Conservation (phyloP, 2,888 invertebrate genomes). For the Julus scandinavius region DNA sequence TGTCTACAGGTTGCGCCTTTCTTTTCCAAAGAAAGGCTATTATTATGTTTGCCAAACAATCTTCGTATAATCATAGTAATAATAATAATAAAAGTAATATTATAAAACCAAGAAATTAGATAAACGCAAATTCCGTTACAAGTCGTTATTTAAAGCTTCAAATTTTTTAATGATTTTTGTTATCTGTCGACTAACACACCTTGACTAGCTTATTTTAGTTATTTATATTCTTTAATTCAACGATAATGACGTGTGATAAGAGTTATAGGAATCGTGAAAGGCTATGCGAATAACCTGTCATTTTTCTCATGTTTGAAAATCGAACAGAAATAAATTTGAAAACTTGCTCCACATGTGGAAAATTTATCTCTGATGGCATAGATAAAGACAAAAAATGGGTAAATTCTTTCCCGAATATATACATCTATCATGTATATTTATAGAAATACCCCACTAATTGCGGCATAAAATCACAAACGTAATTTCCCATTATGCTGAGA, state of each 20-base stretch:
- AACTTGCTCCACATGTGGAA: background rate
- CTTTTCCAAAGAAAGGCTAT: background rate
- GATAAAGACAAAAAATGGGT: background rate
- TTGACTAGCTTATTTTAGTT: conserved; percentile 1
- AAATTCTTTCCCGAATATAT: background rate
- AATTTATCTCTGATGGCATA: background rate
- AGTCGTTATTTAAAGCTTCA: conserved; percentile 33
- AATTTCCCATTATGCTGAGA: background rate
- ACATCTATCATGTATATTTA: background rate
- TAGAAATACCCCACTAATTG: background rate
- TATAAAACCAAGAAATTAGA: background rate
- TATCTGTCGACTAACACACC: background rate
- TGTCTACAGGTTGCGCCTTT: background rate
- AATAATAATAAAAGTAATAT: background rate
- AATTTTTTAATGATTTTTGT: background rate
- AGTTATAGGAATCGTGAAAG: background rate
- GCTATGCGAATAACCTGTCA: conserved; percentile 1
- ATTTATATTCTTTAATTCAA: conserved; percentile 20
- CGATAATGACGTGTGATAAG: conserved; percentile 15
- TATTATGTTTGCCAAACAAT: background rate
- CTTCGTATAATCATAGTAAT: background rate
- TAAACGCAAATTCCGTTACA: background rate
- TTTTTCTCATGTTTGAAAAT: background rate
- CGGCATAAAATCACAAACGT: background rate
- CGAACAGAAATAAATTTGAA: background rate